phyloP scores from a whole-genome alignment of 2,888 invertebrate genomes.

The Callyntrura guangdongensis region DNA sequence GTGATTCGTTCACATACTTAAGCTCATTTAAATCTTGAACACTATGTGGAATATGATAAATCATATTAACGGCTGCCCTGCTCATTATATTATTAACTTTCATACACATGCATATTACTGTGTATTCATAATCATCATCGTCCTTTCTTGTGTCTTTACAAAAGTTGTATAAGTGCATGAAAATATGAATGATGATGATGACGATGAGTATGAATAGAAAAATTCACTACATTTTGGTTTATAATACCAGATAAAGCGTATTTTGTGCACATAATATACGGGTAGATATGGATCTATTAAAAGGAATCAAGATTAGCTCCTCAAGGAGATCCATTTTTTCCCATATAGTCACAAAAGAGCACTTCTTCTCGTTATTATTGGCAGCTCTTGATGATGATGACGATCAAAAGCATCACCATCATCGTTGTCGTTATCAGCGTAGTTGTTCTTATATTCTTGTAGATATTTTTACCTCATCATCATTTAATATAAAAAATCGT shows the following conservation, averaged over 20 bases:
- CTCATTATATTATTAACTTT: constrained; percentile 62
- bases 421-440: constrained; percentile 37
- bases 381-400: constrained; percentile 65
- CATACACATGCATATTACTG: constrained; percentile 24
- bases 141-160: constrained; percentile 70
- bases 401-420: constrained; percentile 67
- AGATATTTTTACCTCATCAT: constrained; percentile 45
- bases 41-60: too few relatives aligned
- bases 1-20: too few relatives aligned
- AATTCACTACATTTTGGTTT: constrained; percentile 59
- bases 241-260: constrained; percentile 49
- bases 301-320: constrained; percentile 69
- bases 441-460: constrained; percentile 24
- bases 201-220: constrained; percentile 57
- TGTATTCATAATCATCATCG: constrained; percentile 53
- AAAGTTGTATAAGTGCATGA: constrained; percentile 65
- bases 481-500: constrained; percentile 37
- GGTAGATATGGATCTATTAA: constrained; percentile 73
- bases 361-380: constrained; percentile 74
- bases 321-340: constrained; percentile 72
- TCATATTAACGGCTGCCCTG: too few relatives aligned
- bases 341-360: constrained; percentile 71
- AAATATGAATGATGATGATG: constrained; percentile 52
- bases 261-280: constrained; percentile 43
- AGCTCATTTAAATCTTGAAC: too few relatives aligned